A percentile compares a stretch with the other conserved stretches of the same genome.
Conservation (phyloP, 2,113 vertebrate genomes). For the Tetrao urogallus region DNA sequence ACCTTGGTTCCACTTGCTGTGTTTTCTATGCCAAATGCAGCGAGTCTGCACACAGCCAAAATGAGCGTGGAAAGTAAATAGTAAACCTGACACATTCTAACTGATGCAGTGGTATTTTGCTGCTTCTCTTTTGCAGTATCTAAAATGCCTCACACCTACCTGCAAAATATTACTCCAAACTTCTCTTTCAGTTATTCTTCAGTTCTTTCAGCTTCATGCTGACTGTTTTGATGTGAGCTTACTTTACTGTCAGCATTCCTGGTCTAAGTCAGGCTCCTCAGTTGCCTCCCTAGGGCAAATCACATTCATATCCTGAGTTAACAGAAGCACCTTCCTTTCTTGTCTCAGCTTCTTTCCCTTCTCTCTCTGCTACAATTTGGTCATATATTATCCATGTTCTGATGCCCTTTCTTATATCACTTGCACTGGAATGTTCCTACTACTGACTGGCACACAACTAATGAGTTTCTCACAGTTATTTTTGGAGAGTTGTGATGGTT, state of each 20-base stretch:
- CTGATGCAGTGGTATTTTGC: neutral
- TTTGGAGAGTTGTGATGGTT: neutral
- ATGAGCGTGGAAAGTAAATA: neutral
- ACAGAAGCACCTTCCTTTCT: neutral
- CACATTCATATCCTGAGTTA: neutral
- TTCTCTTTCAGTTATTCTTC: neutral
- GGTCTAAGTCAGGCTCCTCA: neutral
- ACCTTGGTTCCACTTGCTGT: neutral
- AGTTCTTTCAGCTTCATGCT: neutral
- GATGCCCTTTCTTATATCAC: neutral
- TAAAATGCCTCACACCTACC: neutral
- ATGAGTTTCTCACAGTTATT: neutral
- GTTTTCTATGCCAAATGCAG: neutral
- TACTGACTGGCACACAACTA: neutral
- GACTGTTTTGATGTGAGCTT: neutral
- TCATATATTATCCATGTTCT: neutral
- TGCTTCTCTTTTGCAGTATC: neutral
- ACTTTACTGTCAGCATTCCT: neutral
- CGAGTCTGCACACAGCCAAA: neutral
- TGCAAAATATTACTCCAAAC: neutral
- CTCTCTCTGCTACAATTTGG: rapidly evolving
- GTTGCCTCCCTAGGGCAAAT: neutral
- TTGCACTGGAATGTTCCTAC: rapidly evolving
- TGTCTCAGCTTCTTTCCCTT: neutral
- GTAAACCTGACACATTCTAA: neutral